phyloP scores from a whole-genome alignment of 2,888 invertebrate genomes.

The Conistra vaccinii region DNA sequence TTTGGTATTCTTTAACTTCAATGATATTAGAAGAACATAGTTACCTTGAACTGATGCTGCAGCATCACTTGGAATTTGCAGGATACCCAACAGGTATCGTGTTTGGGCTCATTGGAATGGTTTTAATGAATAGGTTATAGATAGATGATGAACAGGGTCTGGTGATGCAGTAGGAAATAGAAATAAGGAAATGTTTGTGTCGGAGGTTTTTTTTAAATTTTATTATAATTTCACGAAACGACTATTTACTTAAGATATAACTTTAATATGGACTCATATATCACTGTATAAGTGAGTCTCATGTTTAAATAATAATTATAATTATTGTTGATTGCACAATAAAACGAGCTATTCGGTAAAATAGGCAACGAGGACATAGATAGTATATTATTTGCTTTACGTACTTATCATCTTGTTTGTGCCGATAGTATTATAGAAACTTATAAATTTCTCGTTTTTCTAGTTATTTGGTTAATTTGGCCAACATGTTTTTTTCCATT shows the following conservation, averaged over 20 bases:
- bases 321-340: neutral
- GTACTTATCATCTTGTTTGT: conserved; percentile 17
- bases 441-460: neutral
- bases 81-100: too few relatives aligned
- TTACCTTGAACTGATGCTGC: too few relatives aligned
- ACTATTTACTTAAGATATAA: neutral
- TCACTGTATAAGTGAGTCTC: neutral
- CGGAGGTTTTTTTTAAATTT: too few relatives aligned
- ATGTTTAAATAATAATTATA: conserved; percentile 22
- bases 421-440: neutral
- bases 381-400: conserved; percentile 20
- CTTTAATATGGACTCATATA: neutral
- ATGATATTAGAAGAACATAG: too few relatives aligned
- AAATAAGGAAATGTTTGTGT: too few relatives aligned
- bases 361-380: conserved; percentile 49
- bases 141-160: too few relatives aligned
- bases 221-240: too few relatives aligned
- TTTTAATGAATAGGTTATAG: too few relatives aligned
- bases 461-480: neutral
- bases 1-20: too few relatives aligned
- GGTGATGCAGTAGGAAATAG: too few relatives aligned
- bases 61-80: too few relatives aligned
- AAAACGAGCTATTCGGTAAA: conserved; percentile 24
- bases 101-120: too few relatives aligned
- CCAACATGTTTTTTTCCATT: neutral